A percentile compares a stretch with the other conserved stretches of the same genome.
Evolutionary conservation across 2,888 invertebrate genomes (phyloP).

Genomic region (Blomia tropicalis): DNA sequence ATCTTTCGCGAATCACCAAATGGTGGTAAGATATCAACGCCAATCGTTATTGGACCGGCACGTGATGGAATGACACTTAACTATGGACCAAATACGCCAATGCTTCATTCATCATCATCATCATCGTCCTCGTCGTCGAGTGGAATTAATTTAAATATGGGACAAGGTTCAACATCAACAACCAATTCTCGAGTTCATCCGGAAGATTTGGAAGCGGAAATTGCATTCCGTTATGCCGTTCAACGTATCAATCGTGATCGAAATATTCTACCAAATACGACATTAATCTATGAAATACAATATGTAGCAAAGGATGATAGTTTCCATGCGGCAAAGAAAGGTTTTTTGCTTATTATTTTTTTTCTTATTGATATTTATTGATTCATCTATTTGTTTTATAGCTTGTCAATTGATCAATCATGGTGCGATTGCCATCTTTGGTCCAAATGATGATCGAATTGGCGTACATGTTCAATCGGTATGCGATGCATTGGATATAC

Average conservation of each 20-base stretch:
- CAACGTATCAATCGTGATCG: conserved; percentile 80
- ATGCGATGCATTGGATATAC: conserved; percentile 72
- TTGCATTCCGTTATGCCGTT: conserved; percentile 86
- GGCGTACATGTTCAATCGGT: conserved; percentile 68
- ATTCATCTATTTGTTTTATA: conserved; percentile 37
- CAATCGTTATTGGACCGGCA: neutral
- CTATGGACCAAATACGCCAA: neutral
- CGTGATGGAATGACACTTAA: neutral
- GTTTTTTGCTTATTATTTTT: neutral
- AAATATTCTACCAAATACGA: conserved; percentile 61
- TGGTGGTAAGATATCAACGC: neutral
- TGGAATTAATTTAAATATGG: neutral
- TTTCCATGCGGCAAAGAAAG: conserved; percentile 82
- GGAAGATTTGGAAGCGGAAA: conserved; percentile 64
- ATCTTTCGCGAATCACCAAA: conserved; percentile 6
- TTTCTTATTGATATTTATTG: neutral
- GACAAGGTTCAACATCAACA: neutral
- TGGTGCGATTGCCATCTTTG: conserved; percentile 72
- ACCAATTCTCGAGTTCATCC: conserved; percentile 41
- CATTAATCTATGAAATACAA: conserved; percentile 69
- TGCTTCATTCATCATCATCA: neutral
- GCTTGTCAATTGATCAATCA: conserved; percentile 60
- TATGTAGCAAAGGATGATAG: conserved; percentile 75
- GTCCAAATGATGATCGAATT: conserved; percentile 63
- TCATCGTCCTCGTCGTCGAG: neutral